These are phyloP conservation scores for Pangasius larnaudii DNA, from an alignment of 2,797 vertebrate genomes.

Conservation along the genomic window DNA sequence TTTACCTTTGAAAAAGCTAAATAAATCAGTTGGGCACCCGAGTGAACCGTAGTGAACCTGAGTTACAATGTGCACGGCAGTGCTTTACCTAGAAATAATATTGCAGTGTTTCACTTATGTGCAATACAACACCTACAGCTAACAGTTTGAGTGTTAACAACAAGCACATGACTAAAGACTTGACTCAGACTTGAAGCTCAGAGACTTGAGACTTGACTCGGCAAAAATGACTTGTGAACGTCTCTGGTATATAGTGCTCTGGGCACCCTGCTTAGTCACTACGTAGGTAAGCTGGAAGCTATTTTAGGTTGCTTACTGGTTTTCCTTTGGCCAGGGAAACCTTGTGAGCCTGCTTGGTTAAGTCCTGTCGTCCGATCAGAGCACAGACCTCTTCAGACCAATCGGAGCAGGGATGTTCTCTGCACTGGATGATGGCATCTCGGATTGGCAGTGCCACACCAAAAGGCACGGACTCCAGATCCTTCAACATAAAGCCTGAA, in stretches of 20 bases:
- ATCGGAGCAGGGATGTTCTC: slow-evolving; percentile 91
- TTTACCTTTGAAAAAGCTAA: neutral
- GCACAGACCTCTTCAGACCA: slow-evolving; percentile 95
- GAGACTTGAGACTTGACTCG: slow-evolving; percentile 25
- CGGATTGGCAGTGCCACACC: slow-evolving; percentile 94
- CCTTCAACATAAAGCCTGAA: slow-evolving; percentile 91
- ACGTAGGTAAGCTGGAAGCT: neutral
- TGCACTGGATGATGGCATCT: slow-evolving; percentile 93
- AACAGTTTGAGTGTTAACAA: slow-evolving; percentile 3
- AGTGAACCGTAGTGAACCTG: neutral
- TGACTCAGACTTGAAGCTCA: neutral
- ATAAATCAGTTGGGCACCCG: neutral
- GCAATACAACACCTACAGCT: slow-evolving; percentile 10
- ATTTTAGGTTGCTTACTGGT: slow-evolving; percentile 78
- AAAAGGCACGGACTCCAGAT: slow-evolving; percentile 94
- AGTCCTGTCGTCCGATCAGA: slow-evolving; percentile 93
- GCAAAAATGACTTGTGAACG: slow-evolving; percentile 1
- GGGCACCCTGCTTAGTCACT: neutral
- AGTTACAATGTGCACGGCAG: neutral
- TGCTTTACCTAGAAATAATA: slow-evolving; percentile 10
- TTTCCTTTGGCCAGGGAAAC: slow-evolving; percentile 88
- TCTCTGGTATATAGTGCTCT: neutral
- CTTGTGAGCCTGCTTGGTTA: slow-evolving; percentile 93
- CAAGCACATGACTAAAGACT: slow-evolving; percentile 8
- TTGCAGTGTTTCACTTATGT: slow-evolving; percentile 13